Base-by-base conservation (phyloP, 2,888 invertebrate species). In the Drosophila percnosoma region DNA sequence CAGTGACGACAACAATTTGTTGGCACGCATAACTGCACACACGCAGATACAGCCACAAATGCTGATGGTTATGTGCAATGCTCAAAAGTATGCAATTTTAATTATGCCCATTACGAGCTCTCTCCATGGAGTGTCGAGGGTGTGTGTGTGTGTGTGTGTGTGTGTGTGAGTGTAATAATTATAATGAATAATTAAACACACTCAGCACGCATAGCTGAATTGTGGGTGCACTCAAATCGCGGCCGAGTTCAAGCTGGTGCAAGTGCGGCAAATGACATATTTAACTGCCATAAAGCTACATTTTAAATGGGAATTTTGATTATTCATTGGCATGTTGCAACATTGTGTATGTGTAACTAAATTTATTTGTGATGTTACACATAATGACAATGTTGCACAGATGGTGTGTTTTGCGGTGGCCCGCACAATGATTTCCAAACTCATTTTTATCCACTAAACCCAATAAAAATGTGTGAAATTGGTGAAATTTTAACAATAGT, bases 151-250 rank as follows among this genome's bases (percentile, higher is more conserved):
- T n/a, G n/a, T n/a, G n/a, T n/a, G n/a, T n/a, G n/a, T n/a, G n/a
- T n/a, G n/a, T 15, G 36, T 7, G 36, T 67, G 61, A 29, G 45
- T 40, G 53, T 61, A 34, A 49, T 72, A 66, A 73, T 62, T 67
- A 67, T 59, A 67, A 45, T 73, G 59, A 45, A 73, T 73, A 73
- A 73, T 59, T 72, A 59, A 72, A 54, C 63, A 58, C 53, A 71
- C 58, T 45, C 53, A 58, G 33, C 40, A 40, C 34, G 24, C 51
- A 48, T 57, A 53, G 38, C 57, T 62, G 45, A 52, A 65, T 60
- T 72, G 45, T 45, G 51, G 21, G 21, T 65, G 65, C 59, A 48
- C 70, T 68, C 58, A 58, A 58, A 58, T 52, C 38, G 29, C 36
- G 24, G 45, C 27, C 33, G 45, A 24, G 21, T 45, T 45, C 8